A percentile compares a stretch with the other conserved stretches of the same genome.
Evolutionary conservation across 1,140 invertebrate species (phyloP).

Genomic region (Coptotermes formosanus): DNA sequence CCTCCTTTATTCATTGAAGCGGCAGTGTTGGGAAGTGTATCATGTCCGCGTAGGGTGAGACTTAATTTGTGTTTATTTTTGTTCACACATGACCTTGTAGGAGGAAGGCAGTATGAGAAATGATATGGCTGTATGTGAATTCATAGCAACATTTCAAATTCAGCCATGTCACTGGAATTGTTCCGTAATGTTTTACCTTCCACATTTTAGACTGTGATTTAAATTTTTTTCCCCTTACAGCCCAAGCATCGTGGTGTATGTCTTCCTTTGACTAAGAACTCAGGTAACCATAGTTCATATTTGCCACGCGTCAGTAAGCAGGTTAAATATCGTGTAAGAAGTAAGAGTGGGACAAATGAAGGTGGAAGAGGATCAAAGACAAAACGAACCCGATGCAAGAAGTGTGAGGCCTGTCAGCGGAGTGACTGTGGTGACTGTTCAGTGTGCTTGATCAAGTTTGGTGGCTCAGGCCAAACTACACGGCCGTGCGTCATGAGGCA

Average conservation of each 20-base stretch:
- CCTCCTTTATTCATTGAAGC: too few species aligned
- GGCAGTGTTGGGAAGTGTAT: too few species aligned
- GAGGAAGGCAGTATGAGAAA: too few species aligned
- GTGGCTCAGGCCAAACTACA: slow-evolving; percentile 87
- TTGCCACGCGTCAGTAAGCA: background rate
- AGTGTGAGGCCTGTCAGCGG: slow-evolving; percentile 88
- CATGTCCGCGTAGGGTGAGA: too few species aligned
- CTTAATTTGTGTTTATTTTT: too few species aligned
- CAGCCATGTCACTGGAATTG: too few species aligned
- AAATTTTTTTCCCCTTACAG: background rate
- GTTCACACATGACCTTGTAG: too few species aligned
- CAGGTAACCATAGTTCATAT: background rate
- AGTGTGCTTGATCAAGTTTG: slow-evolving; percentile 96
- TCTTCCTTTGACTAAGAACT: slow-evolving; percentile 29
- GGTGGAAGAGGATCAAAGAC: slow-evolving; percentile 43
- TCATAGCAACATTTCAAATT: too few species aligned
- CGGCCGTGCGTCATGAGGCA: slow-evolving; percentile 93
- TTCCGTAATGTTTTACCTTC: too few species aligned
- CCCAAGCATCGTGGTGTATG: slow-evolving; percentile 16
- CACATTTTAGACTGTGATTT: too few species aligned
- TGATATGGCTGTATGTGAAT: too few species aligned
- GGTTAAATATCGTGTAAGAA: background rate
- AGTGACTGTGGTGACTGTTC: slow-evolving; percentile 91
- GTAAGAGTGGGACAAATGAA: background rate
- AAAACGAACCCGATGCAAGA: slow-evolving; percentile 74